Evolutionary conservation across 1,140 invertebrate genomes (phyloP), one percentile per base, ranked within the genome.

Genomic region (Leptestheria dahalacensis): DNA sequence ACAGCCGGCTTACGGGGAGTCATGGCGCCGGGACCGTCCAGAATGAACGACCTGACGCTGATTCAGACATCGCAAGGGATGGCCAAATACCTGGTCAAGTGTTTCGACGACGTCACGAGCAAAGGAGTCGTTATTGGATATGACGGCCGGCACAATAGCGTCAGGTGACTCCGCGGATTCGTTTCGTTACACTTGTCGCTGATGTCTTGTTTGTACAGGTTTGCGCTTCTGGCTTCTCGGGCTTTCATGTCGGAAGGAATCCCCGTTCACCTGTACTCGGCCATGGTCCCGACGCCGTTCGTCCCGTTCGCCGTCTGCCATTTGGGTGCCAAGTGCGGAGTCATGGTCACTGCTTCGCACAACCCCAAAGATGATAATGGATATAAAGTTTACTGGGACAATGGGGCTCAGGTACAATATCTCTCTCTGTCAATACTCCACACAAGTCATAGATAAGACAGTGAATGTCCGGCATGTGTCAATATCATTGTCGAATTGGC

Each of bases 301-400:
- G 83, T 99, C 48, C 84, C 95, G 0, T 97, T 85, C 73, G 77
- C 79, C 2, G 83, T 94, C 3, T 69, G 74, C 12, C 74, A 81
- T 61, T 82, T 81, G 28, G 79, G 81, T 25, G 84, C 83, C 58
- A 79, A 80, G 3, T 84, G 82, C 54, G 94, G 94, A 3, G 79
- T 97, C 6, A 94, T 97, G 91, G 81, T 99, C 0, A 99, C 97
- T 15, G 96, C 97, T 0, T 98, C 94, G 0, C 96, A 99, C 66
- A 99, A 99, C 77, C 96, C 95, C 0, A 97, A 97, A 74, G 84
- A 97, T 54, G 95, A 99, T 69, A 99, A 99, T 74, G 97, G 97
- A 3, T 99, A 98, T 70, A 99, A 99, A 78, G 91, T 97, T 3
- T 98, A 97, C 70, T 95, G 92, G 85, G 74, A 75, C 21, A 97